A percentile compares a stretch with the other conserved stretches of the same genome.
Conservation (phyloP, 1,140 invertebrate genomes). For the Brevipalpus yothersi region DNA sequence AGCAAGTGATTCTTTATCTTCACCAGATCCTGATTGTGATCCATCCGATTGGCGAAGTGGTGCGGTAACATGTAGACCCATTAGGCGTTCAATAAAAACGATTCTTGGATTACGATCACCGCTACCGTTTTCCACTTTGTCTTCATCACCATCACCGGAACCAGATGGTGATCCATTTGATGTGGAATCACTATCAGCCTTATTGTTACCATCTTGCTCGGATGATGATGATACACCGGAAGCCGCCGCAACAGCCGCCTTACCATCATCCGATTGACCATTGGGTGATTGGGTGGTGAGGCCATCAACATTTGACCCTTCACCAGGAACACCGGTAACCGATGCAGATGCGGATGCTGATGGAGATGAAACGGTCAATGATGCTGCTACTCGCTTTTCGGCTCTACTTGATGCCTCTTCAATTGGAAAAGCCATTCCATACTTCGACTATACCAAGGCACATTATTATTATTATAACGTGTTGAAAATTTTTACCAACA, state of each 20-base stretch:
- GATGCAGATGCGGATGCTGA: neutral
- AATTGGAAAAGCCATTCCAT: conserved; percentile 6
- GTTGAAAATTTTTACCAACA: neutral
- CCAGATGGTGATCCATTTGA: neutral
- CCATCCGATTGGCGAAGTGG: neutral
- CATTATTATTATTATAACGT: neutral
- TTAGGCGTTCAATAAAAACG: conserved; percentile 5
- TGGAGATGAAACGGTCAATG: neutral
- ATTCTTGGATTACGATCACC: conserved; percentile 1
- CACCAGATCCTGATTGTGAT: neutral
- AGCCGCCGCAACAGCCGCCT: neutral
- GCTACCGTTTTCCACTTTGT: neutral
- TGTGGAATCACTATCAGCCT: neutral
- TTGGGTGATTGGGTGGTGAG: too few relatives aligned
- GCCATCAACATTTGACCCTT: neutral
- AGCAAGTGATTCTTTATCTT: neutral
- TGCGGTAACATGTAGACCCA: conserved; percentile 3
- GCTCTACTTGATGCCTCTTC: neutral
- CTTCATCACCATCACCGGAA: neutral
- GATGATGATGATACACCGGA: neutral
- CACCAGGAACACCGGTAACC: neutral
- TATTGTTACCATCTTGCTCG: neutral
- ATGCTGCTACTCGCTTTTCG: neutral
- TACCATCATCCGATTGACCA: too few relatives aligned
- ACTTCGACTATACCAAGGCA: neutral